A percentile compares a stretch with the other conserved stretches of the same genome.
phyloP scores from a whole-genome alignment of 2,797 vertebrate species.

The Acridotheres tristis region DNA sequence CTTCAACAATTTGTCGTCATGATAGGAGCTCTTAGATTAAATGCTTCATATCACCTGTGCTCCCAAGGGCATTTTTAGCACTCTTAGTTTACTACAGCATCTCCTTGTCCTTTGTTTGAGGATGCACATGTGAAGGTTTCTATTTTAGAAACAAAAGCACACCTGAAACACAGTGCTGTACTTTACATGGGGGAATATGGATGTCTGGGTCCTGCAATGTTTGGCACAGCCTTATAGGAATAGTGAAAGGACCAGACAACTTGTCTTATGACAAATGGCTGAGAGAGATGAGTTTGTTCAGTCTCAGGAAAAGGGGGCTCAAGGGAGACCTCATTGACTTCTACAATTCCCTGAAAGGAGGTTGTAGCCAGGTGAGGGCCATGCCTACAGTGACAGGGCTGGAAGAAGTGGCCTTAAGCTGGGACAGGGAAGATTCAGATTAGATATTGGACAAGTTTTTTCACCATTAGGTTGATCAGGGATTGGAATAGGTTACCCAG shows the following conservation, averaged over 20 bases:
- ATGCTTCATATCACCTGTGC: background rate
- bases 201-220: background rate
- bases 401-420: background rate
- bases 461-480: background rate
- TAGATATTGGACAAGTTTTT: background rate
- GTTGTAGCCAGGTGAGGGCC: rapidly evolving
- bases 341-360: background rate
- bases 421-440: background rate
- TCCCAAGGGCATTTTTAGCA: background rate
- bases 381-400: background rate
- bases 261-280: background rate
- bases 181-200: background rate
- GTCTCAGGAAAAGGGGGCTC: background rate
- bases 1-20: background rate
- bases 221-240: background rate
- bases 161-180: background rate
- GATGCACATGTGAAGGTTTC: background rate
- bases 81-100: background rate
- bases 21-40: background rate
- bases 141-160: background rate
- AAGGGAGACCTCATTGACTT: background rate
- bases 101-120: background rate
- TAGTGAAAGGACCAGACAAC: background rate
- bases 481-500: background rate
- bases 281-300: background rate